phyloP scores from a whole-genome alignment of 2,797 vertebrate genomes.

The Euphonia xanthogaster region DNA sequence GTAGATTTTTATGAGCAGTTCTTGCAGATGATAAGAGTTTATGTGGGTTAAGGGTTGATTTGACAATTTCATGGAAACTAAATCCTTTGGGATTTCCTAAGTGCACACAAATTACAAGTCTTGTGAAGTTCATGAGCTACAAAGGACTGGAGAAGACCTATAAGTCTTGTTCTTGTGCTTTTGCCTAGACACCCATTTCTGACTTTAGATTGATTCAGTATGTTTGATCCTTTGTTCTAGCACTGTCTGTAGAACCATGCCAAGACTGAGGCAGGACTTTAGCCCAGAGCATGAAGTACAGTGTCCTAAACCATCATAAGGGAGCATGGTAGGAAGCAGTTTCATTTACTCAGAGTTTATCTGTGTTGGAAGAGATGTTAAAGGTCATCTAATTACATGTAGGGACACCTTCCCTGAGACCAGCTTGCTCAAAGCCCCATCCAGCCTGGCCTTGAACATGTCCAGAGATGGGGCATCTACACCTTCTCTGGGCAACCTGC shows the following conservation, averaged over 20 bases:
- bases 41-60: background rate
- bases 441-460: background rate
- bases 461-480: background rate
- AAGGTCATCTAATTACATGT: background rate
- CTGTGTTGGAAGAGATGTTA: background rate
- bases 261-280: background rate
- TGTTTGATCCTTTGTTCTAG: background rate
- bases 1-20: background rate
- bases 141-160: background rate
- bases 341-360: background rate
- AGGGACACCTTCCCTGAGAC: background rate
- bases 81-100: background rate
- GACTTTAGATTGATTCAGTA: background rate
- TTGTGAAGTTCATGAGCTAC: background rate
- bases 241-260: background rate
- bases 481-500: background rate
- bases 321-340: background rate
- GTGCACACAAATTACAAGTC: background rate
- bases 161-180: background rate
- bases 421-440: background rate
- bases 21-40: background rate
- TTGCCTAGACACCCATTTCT: background rate
- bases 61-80: background rate
- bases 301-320: background rate
- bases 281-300: background rate